A percentile compares a stretch with the other conserved stretches of the same genome.
phyloP scores from a whole-genome alignment of 2,797 vertebrate species.

The Trachops cirrhosus region DNA sequence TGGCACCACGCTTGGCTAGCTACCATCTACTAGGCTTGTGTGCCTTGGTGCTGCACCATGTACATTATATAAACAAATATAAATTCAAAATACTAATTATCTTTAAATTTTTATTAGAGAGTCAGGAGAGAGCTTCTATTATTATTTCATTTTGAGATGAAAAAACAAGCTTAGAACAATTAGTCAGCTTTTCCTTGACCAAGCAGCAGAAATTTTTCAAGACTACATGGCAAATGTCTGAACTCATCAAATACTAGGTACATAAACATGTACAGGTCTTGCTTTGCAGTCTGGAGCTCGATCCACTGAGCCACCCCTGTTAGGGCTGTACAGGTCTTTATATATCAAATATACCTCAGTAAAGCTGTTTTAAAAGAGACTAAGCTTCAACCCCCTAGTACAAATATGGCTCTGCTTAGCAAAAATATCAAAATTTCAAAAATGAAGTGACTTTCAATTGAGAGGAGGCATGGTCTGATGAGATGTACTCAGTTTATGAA shows the following conservation, averaged over 20 bases:
- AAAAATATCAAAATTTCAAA: not conserved
- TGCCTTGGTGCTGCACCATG: not conserved
- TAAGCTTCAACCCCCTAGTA: not conserved
- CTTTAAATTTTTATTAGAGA: not conserved
- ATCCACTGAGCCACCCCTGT: no score
- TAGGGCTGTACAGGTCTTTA: not conserved
- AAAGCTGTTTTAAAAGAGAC: not conserved
- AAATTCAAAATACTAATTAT: not conserved
- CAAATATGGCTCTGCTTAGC: not conserved
- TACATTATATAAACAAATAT: not conserved
- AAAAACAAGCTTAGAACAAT: not conserved
- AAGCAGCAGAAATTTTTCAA: not conserved
- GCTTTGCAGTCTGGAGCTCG: no score
- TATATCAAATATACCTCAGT: not conserved
- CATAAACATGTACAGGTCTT: not conserved
- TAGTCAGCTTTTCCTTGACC: not conserved
- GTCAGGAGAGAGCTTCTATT: not conserved
- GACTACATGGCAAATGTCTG: not conserved
- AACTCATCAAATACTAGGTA: not conserved
- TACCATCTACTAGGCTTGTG: not conserved
- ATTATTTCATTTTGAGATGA: not conserved
- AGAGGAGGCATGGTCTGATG: not conserved
- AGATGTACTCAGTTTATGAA: not conserved
- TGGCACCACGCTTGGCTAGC: not conserved
- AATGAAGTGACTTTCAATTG: not conserved